Conservation (phyloP, 2,888 invertebrate genomes). For the Heliconius ismenius region DNA sequence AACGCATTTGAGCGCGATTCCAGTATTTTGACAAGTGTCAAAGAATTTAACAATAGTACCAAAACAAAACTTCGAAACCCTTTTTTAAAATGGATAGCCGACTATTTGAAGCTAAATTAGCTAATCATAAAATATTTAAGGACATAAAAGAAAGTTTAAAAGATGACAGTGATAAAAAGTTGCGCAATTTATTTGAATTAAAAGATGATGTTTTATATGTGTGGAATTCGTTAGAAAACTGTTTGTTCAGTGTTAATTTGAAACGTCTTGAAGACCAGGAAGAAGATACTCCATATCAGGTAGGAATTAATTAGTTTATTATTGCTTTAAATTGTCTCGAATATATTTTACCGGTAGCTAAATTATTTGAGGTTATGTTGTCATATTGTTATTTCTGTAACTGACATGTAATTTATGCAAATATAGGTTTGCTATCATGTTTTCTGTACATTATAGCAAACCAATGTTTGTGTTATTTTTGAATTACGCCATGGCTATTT, state of each 20-base stretch:
- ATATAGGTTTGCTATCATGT: background rate
- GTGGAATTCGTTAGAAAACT: constrained; percentile 85
- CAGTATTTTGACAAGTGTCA: constrained; percentile 39
- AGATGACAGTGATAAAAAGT: constrained; percentile 77
- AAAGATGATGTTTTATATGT: constrained; percentile 85
- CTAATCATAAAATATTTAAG: constrained; percentile 83
- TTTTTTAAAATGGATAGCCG: constrained; percentile 78
- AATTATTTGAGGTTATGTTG: constrained; percentile 58
- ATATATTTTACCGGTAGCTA: constrained; percentile 16
- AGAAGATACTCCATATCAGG: constrained; percentile 83
- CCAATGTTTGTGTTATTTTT: background rate
- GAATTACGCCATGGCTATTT: too few relatives aligned
- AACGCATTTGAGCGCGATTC: constrained; percentile 43
- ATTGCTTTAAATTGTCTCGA: background rate
- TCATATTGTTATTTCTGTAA: constrained; percentile 39
- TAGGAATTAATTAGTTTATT: constrained; percentile 53
- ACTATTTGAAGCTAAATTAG: constrained; percentile 82
- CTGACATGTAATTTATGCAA: constrained; percentile 7
- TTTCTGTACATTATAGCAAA: background rate
- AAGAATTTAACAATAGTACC: constrained; percentile 37
- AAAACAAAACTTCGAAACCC: constrained; percentile 49
- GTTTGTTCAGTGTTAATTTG: constrained; percentile 84
- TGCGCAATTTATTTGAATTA: constrained; percentile 84
- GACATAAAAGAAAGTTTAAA: constrained; percentile 80
- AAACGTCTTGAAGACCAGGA: constrained; percentile 72